Percentiles rank a stretch among this genome's conserved stretches.
Conservation (phyloP, 2,888 invertebrate species). For the Aspidapion aeneum region DNA sequence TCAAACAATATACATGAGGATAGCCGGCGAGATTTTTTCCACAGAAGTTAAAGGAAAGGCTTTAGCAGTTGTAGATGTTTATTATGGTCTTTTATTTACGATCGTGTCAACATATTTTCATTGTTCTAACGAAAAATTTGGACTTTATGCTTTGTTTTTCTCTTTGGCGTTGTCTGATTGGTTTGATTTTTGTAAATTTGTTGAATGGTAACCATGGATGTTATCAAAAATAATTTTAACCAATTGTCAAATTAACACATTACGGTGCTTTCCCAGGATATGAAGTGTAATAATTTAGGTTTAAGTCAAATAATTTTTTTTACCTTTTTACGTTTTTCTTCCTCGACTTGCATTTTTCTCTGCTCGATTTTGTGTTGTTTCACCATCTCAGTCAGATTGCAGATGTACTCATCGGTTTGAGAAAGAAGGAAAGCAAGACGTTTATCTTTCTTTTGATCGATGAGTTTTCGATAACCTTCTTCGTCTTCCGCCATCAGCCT, state of each 20-base stretch:
- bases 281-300: too few species aligned
- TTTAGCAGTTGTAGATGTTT: conserved; percentile 52
- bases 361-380: conserved; percentile 94
- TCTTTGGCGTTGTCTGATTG: too few species aligned
- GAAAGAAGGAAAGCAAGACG: conserved; percentile 94
- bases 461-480: conserved; percentile 97
- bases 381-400: conserved; percentile 95
- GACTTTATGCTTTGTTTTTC: conserved; percentile 49
- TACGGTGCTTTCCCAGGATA: too few species aligned
- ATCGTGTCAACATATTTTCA: conserved; percentile 49
- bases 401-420: conserved; percentile 98
- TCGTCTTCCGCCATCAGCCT: conserved; percentile 99
- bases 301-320: too few species aligned
- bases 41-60: too few species aligned
- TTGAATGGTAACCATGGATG: too few species aligned
- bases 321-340: conserved; percentile 89
- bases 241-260: too few species aligned
- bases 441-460: conserved; percentile 99
- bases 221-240: too few species aligned
- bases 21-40: conserved; percentile 55
- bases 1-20: conserved; percentile 51
- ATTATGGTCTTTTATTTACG: conserved; percentile 49
- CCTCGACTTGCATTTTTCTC: conserved; percentile 71
- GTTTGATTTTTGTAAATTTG: too few species aligned
- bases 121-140: conserved; percentile 42